Evolutionary conservation across 2,797 vertebrate genomes (phyloP).

Genomic region (Scomberomorus guttatus): DNA sequence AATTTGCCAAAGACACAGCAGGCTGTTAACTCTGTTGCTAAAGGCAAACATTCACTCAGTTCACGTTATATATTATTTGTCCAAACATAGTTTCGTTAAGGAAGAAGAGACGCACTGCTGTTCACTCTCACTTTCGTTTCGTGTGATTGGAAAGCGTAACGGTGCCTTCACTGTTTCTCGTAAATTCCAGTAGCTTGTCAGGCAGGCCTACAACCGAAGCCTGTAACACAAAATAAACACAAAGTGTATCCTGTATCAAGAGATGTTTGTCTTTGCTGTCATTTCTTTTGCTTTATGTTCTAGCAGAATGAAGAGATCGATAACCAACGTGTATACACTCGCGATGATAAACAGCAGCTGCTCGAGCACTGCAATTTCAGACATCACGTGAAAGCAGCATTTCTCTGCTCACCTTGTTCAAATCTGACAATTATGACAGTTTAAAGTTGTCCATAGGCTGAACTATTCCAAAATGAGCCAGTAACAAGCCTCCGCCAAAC

Average conservation of each 20-base stretch:
- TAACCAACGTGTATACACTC: no score
- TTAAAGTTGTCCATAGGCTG: no score
- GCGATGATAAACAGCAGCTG: neutral
- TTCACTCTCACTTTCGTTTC: constrained; percentile 71
- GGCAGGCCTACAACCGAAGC: no score
- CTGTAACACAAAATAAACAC: neutral
- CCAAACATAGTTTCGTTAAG: neutral
- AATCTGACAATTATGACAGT: no score
- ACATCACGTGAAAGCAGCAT: neutral
- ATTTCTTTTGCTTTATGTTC: neutral
- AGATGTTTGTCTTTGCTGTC: neutral
- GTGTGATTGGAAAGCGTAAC: neutral
- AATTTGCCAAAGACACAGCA: fast-evolving
- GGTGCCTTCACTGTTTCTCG: constrained; percentile 45
- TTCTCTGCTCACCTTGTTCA: no score
- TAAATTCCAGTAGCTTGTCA: neutral
- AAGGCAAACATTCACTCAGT: neutral
- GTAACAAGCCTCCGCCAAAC: no score
- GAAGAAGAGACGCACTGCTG: neutral
- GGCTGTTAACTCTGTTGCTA: neutral
- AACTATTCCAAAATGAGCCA: no score
- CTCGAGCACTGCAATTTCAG: neutral
- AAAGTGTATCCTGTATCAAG: neutral
- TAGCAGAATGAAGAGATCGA: no score
- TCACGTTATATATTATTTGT: neutral